These are phyloP conservation scores for Andrena haemorrhoa DNA, from an alignment of 2,888 invertebrate species.

Conservation along the genomic window DNA sequence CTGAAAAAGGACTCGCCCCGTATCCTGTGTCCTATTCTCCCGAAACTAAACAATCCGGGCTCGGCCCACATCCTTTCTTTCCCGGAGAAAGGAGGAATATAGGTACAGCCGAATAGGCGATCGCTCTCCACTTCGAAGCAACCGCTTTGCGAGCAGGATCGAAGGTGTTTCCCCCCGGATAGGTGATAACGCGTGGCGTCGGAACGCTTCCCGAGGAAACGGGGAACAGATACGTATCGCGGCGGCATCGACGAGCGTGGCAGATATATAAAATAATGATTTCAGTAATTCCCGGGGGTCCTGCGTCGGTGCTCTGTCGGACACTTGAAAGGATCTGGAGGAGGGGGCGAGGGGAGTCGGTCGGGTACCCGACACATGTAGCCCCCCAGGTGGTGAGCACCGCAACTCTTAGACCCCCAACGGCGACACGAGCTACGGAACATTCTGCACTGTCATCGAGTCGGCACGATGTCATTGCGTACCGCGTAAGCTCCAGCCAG, in stretches of 20 bases:
- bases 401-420: slow-evolving; percentile 78
- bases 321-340: slow-evolving; percentile 78
- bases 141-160: no score
- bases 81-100: neutral
- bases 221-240: neutral
- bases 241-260: slow-evolving; percentile 29
- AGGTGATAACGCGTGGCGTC: neutral
- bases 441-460: slow-evolving; percentile 82
- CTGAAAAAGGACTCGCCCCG: slow-evolving; percentile 19
- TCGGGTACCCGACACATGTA: slow-evolving; percentile 81
- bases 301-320: slow-evolving; percentile 69
- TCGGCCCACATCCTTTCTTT: neutral
- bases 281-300: slow-evolving; percentile 74
- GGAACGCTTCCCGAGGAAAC: neutral
- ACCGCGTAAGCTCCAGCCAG: slow-evolving; percentile 38
- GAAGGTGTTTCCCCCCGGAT: no score
- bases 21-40: slow-evolving; percentile 26
- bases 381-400: slow-evolving; percentile 77
- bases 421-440: slow-evolving; percentile 75
- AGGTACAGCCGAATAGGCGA: no score
- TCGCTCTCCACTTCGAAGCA: no score
- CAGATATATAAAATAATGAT: slow-evolving; percentile 75
- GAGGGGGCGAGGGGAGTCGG: slow-evolving; percentile 51
- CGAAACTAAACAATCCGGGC: slow-evolving; percentile 18
- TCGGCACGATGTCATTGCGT: slow-evolving; percentile 64